Base-by-base conservation (phyloP, 2,888 invertebrate genomes). In the Malthinus flaveolus region DNA sequence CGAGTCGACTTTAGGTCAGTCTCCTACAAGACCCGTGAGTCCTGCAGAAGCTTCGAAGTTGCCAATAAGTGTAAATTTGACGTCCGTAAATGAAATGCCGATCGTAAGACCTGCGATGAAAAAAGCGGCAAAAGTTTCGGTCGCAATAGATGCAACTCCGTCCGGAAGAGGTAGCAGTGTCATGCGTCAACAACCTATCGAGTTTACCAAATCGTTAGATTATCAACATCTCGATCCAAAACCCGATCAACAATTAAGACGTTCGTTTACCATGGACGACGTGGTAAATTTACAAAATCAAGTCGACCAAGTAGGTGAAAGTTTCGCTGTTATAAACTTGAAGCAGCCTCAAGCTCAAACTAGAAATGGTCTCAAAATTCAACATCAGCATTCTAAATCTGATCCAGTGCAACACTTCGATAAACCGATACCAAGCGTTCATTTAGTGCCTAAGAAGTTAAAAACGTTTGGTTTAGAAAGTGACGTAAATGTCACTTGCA, bases 111-210 rank as follows among this genome's bases (percentile, higher is more conserved):
- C 3, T 33, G 31, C 32, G 7, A 54, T 63, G 8, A 73, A 69
- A 37, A 83, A 83, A 59, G 83, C 87, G 0, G 86, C 83, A 66
- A 87, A 90, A 77, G 87, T 91, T 1, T 91, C 89, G 0, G 87
- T 91, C 7, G 91, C 87, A 0, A 82, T 91, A 32, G 91, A 92
- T 74, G 91, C 91, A 0, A 91, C 91, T 0, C 90, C 90, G 8
- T 83, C 87, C 1, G 87, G 88, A 1, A 81, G 90, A 62, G 88
- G 89, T 15, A 84, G 85, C 61, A 90, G 90, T 52, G 83, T 91
- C 32, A 73, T 91, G 49, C 84, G 86, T 66, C 91, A 91, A 78
- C 85, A 89, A 73, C 91, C 91, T 0, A 89, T 90, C 62, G 90
- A 91, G 77, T 74, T 90, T 44, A 84, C 84, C 0, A 89, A 88